Percentiles rank a stretch among this genome's conserved stretches.
phyloP scores from a whole-genome alignment of 2,113 vertebrate genomes.

The Fulica atra region DNA sequence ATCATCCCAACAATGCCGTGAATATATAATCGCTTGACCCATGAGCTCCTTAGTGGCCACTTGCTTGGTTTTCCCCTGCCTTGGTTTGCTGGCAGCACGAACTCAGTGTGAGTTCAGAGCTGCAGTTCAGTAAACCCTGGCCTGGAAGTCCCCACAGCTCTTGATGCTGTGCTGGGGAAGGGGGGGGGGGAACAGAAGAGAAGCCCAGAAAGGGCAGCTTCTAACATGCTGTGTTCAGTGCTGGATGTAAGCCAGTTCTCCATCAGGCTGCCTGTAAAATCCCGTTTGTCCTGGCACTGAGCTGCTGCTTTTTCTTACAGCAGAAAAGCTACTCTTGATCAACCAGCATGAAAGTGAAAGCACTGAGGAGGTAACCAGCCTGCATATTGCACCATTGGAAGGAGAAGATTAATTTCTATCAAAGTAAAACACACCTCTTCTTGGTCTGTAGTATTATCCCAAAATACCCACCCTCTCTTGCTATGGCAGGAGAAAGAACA shows the following conservation, averaged over 20 bases:
- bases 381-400: not conserved
- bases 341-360: not conserved
- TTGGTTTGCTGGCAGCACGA: not conserved
- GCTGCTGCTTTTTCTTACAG: not conserved
- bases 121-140: not conserved
- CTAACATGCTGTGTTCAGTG: not conserved
- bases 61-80: not conserved
- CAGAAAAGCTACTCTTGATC: not conserved
- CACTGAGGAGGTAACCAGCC: not conserved
- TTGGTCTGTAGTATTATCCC: not conserved
- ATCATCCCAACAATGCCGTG: fast-evolving
- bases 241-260: not conserved
- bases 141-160: not conserved
- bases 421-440: not conserved
- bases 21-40: fast-evolving
- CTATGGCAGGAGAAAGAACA: not conserved
- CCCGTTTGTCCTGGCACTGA: not conserved
- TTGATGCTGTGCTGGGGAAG: not conserved
- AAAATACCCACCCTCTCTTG: not conserved
- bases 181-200: no score
- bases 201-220: not conserved
- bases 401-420: not conserved
- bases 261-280: not conserved
- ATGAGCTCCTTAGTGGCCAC: fast-evolving
- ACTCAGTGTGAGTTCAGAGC: not conserved